Percentiles rank a stretch among this genome's conserved stretches.
phyloP scores from a whole-genome alignment of 2,888 invertebrate genomes.

The Agrotis segetum region DNA sequence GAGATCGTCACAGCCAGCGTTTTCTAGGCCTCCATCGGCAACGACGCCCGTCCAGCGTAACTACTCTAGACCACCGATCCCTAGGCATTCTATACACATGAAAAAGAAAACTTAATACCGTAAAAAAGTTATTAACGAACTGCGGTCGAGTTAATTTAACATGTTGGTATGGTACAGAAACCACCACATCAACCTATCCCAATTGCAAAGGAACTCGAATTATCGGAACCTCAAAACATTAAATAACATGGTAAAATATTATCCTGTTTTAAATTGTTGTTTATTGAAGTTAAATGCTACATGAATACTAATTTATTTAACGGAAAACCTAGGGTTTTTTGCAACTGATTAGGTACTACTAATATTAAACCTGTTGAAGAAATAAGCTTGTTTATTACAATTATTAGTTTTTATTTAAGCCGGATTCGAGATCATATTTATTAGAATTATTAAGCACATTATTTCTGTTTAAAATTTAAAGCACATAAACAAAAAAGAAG shows the following conservation, averaged over 20 bases:
- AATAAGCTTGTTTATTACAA: slow-evolving; percentile 11
- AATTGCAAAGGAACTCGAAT: no score
- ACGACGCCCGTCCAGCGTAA: no score
- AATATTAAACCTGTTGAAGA: slow-evolving; percentile 3
- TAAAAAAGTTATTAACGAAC: slow-evolving; percentile 22
- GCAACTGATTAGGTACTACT: not conserved
- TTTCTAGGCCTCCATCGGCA: no score
- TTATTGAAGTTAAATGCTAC: not conserved
- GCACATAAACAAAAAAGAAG: not conserved
- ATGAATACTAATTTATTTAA: slow-evolving; percentile 24
- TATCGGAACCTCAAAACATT: no score
- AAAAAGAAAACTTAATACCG: slow-evolving; percentile 3
- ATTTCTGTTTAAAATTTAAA: not conserved
- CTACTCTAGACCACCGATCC: no score
- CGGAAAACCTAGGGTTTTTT: slow-evolving; percentile 21
- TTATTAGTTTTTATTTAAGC: slow-evolving; percentile 7
- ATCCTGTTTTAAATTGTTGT: no score
- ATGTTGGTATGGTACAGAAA: no score
- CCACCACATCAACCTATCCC: no score
- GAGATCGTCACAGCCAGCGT: no score
- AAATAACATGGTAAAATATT: no score
- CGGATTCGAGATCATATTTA: not conserved
- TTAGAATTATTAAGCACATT: not conserved
- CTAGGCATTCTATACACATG: no score
- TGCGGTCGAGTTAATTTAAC: no score